phyloP scores from a whole-genome alignment of 2,888 invertebrate genomes.

The Ormyrus labotus region DNA sequence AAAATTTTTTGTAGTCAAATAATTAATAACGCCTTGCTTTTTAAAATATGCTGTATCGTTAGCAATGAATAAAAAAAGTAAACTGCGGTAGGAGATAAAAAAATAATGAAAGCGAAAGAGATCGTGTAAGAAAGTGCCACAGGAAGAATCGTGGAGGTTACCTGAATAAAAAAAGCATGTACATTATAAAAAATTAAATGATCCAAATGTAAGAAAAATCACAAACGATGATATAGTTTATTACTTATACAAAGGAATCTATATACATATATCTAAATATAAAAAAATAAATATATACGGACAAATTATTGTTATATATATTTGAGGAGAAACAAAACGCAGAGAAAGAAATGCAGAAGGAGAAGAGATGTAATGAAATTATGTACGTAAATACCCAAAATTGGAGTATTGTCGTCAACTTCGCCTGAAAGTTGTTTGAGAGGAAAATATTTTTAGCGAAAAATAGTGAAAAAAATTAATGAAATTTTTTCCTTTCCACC shows the following conservation, averaged over 20 bases:
- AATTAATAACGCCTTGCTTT: constrained; percentile 14
- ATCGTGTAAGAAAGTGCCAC: constrained; percentile 68
- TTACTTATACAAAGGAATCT: constrained; percentile 69
- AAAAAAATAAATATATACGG: constrained; percentile 59
- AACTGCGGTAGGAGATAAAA: constrained; percentile 24
- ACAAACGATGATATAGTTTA: constrained; percentile 73
- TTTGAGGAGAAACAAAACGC: constrained; percentile 41
- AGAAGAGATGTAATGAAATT: constrained; percentile 21
- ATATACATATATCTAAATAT: constrained; percentile 66
- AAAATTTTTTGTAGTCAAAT: constrained; percentile 34
- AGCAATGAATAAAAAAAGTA: constrained; percentile 12
- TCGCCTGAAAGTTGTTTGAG: constrained; percentile 36
- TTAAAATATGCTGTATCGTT: constrained; percentile 17
- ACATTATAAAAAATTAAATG: constrained; percentile 62
- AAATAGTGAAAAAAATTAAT: constrained; percentile 39
- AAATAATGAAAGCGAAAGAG: constrained; percentile 46
- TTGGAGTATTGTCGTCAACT: constrained; percentile 15
- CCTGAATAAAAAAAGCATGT: constrained; percentile 57
- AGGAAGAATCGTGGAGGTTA: constrained; percentile 66
- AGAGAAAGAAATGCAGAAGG: constrained; percentile 25
- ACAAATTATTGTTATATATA: constrained; percentile 59
- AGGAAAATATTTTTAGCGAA: constrained; percentile 44
- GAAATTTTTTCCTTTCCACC: constrained; percentile 30
- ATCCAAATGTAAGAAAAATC: constrained; percentile 68
- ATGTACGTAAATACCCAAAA: constrained; percentile 26